These are phyloP conservation scores for Probaryconus sp. DNA, from an alignment of 1,140 invertebrate genomes.

Conservation along the genomic window DNA sequence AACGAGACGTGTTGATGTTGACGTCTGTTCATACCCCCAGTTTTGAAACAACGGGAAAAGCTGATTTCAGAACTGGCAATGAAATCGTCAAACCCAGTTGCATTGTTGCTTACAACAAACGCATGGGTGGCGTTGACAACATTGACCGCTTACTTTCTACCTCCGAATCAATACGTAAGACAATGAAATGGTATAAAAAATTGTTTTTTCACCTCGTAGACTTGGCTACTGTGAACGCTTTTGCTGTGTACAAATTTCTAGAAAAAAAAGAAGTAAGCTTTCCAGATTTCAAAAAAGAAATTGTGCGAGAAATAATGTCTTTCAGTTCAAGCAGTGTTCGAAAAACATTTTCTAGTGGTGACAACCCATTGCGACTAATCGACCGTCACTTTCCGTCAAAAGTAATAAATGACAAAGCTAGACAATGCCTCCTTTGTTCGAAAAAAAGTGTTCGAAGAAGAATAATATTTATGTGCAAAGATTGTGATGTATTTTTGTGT, in stretches of 20 bases:
- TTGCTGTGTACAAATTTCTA: slow-evolving; percentile 25
- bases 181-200: slow-evolving; percentile 61
- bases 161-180: slow-evolving; percentile 39
- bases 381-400: no score
- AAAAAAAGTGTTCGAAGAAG: no score
- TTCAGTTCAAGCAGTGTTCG: no score
- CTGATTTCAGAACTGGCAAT: background rate
- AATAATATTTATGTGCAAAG: no score
- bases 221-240: slow-evolving; percentile 11
- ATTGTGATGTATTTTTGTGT: no score
- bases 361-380: no score
- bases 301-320: no score
- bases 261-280: background rate
- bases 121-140: slow-evolving; percentile 59
- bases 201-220: slow-evolving; percentile 52
- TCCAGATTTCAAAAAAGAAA: no score
- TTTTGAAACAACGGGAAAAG: slow-evolving; percentile 4
- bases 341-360: no score
- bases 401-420: no score
- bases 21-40: background rate
- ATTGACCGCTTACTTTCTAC: slow-evolving; percentile 32
- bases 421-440: no score
- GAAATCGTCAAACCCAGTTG: slow-evolving; percentile 29
- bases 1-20: slow-evolving; percentile 6
- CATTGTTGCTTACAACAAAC: slow-evolving; percentile 61